These are phyloP conservation scores for Colinus virginianus DNA, from an alignment of 2,113 vertebrate genomes.

Conservation along the genomic window DNA sequence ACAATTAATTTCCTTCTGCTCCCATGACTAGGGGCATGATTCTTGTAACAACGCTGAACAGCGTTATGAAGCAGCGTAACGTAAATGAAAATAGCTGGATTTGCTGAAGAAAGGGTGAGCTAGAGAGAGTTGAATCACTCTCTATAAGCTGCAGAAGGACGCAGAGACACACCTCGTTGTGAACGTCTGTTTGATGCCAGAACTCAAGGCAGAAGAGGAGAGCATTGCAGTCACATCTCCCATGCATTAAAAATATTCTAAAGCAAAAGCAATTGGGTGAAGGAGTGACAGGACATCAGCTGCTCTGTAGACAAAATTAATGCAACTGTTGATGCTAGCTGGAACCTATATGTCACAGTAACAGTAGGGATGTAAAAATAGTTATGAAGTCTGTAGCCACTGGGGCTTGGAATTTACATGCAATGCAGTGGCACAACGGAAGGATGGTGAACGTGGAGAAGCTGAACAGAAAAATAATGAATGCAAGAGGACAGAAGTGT, in stretches of 20 bases:
- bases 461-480: neutral
- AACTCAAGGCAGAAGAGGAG: neutral
- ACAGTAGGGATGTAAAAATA: neutral
- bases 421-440: neutral
- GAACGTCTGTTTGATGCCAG: neutral
- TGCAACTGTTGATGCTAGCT: neutral
- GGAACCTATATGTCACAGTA: neutral
- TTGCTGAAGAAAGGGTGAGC: neutral
- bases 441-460: neutral
- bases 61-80: neutral
- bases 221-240: neutral
- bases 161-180: neutral
- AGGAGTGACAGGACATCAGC: accelerated
- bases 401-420: accelerated
- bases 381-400: accelerated
- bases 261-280: neutral
- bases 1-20: slow-evolving; percentile 60
- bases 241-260: neutral
- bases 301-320: neutral
- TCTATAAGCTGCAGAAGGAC: neutral
- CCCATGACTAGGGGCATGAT: slow-evolving; percentile 4
- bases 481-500: accelerated
- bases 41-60: slow-evolving; percentile 5
- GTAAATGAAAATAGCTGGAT: neutral
- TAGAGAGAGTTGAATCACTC: neutral